phyloP scores from a whole-genome alignment of 2,888 invertebrate genomes.

The Flabesymbios commensalis region DNA sequence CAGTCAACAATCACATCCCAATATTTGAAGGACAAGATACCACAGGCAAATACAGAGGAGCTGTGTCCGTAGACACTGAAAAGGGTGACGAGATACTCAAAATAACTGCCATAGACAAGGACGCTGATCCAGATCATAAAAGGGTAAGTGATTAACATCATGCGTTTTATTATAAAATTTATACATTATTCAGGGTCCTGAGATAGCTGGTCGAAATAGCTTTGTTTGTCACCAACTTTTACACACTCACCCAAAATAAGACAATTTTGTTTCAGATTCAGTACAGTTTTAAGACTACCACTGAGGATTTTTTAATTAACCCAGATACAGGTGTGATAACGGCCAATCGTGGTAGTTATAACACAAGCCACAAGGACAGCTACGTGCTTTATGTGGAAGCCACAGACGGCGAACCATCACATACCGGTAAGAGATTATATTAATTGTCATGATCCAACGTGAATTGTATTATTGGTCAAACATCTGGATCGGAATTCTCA shows the following conservation, averaged over 20 bases:
- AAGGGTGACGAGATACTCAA: not conserved
- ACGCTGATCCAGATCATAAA: slow-evolving; percentile 1
- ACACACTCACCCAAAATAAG: not conserved
- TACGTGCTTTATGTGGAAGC: too few species aligned
- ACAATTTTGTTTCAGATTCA: not conserved
- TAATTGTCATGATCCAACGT: too few species aligned
- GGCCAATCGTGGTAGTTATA: too few species aligned
- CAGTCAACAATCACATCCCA: slow-evolving; percentile 5
- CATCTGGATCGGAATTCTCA: too few species aligned
- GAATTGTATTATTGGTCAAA: too few species aligned
- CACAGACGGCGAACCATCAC: too few species aligned
- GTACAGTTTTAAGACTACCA: slow-evolving; percentile 5
- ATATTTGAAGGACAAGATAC: slow-evolving; percentile 1
- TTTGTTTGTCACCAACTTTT: too few species aligned
- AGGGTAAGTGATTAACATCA: not conserved
- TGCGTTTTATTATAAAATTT: not conserved
- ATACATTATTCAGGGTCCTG: too few species aligned
- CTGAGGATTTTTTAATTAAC: slow-evolving; percentile 10
- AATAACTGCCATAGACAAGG: slow-evolving; percentile 8
- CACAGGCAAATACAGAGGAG: not conserved
- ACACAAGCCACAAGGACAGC: too few species aligned
- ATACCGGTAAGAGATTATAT: too few species aligned
- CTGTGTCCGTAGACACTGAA: slow-evolving; percentile 6
- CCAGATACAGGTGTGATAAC: slow-evolving; percentile 16
- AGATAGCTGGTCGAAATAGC: too few species aligned